Base-by-base conservation (phyloP, 2,888 invertebrate genomes). In the Leuctra nigra region DNA sequence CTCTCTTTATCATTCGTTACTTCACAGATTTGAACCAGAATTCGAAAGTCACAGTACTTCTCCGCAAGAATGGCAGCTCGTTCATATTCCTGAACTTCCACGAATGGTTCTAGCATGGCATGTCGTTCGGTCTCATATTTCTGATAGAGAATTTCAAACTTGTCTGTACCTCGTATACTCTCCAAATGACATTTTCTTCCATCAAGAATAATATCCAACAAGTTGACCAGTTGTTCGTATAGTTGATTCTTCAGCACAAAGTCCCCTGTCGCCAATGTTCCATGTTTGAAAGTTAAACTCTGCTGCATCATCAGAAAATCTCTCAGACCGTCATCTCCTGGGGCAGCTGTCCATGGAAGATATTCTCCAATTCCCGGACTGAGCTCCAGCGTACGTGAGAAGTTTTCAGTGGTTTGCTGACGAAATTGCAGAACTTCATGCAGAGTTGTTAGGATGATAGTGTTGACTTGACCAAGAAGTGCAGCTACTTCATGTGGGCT, bases 31-130 rank as follows among this genome's bases (percentile, higher is more conserved):
- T 84, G 75, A 33, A 93, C 81, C 47, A 95, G 73, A 41, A 87
- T 80, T 64, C 86, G 86, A 68, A 91, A 92, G 71, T 95, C 93
- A 39, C 82, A 77, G 73, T 91, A 95, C 72, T 94, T 94, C 73
- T 96, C 95, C 0, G 91, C 94, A 44, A 95, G 72, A 63, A 84
- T 82, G 0, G 86, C 83, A 7, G 92, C 93, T 57, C 85, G 81
- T 67, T 92, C 91, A 63, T 78, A 83, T 68, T 91, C 87, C 2
- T 7, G 16, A 53, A 23, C 25, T 23, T 54, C 39, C 1, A 39
- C 18, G 36, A 50, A 33, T 18, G 50, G 50, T 18, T 33, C 13
- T 9, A 50, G 86, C 44, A 83, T 71, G 61, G 81, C 81, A 18
- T 77, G 72, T 53, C 88, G 73, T 66, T 86, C 83, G 1, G 78